Evolutionary conservation across 2,888 invertebrate species (phyloP), one percentile per base, ranked within the genome.

Genomic region (Neuroscelio doddi): DNA sequence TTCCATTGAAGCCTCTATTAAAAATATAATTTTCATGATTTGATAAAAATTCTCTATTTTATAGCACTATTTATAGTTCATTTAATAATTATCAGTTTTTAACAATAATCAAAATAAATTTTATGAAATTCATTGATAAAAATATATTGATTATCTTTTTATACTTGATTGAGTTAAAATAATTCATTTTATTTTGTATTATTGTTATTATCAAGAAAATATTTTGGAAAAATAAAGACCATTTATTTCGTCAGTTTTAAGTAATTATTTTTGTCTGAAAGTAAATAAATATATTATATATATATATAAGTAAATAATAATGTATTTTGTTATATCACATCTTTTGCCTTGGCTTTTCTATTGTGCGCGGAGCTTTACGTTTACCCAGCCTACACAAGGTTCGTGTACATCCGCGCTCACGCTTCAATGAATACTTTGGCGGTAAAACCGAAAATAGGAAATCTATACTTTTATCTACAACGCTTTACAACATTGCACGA

Each of bases 371-470:
- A 32, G 34, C 44, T 47, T 42, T 47, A 34, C 50, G 32, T 45
- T 30, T 32, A 44, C 16, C 39, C 39, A 29, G 46, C 62, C 50
- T 62, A n/a, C n/a, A 46, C 21, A 5, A 39, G 38, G 49, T 58
- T 64, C 53, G 50, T 57, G 58, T 58, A 53, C 57, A 57, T 64
- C 58, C 57, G 64, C 57, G 57, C 57, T 47, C 53, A 45, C 49
- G 64, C 64, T 53, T 32, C 64, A 29, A 21, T 53, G 64, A 57
- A 52, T 44, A 44, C 64, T 64, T 57, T 24, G 57, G 27, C 49
- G 32, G 53, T 34, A 41, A 56, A 64, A 64, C 49, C 57, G 52
- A 64, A 64, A 64, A 64, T 64, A 64, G 64, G 57, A 64, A 64
- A 64, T 64, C 64, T 64, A 64, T 64, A 64, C 52, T 57, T 64